Percentiles rank a stretch among this genome's conserved stretches.
phyloP scores from a whole-genome alignment of 2,113 vertebrate genomes.

The Myodes glareolus region DNA sequence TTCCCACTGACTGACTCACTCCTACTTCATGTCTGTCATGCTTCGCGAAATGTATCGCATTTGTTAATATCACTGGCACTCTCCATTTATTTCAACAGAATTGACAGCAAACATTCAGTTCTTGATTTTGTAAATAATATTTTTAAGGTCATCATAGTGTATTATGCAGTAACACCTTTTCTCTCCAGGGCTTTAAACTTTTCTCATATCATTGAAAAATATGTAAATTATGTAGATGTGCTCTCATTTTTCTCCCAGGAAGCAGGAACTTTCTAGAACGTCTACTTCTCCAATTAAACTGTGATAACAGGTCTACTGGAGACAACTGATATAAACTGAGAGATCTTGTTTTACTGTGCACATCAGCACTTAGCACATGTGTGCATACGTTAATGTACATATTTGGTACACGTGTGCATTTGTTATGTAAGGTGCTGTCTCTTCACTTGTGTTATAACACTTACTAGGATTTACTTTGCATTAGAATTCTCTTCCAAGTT shows the following conservation, averaged over 20 bases:
- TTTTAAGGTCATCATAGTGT: not conserved
- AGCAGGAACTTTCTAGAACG: not conserved
- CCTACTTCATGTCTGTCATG: not conserved
- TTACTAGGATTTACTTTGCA: not conserved
- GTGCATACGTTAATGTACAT: accelerated
- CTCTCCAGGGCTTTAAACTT: not conserved
- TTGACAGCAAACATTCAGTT: not conserved
- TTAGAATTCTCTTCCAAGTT: not conserved
- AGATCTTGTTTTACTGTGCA: not conserved
- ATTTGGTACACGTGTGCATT: accelerated
- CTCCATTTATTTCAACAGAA: not conserved
- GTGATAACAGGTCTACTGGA: not conserved
- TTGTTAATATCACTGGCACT: not conserved
- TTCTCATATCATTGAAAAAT: not conserved
- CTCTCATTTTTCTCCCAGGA: not conserved
- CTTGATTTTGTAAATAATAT: not conserved
- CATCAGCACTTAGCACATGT: not conserved
- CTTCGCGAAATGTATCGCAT: not conserved
- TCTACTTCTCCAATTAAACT: not conserved
- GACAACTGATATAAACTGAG: not conserved
- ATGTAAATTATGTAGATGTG: not conserved
- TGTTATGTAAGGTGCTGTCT: not conserved
- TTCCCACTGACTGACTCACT: not conserved
- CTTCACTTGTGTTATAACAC: not conserved
- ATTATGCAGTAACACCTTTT: not conserved